Evolutionary conservation across 2,888 invertebrate species (phyloP).

Genomic region (Sclerodermus sp.): DNA sequence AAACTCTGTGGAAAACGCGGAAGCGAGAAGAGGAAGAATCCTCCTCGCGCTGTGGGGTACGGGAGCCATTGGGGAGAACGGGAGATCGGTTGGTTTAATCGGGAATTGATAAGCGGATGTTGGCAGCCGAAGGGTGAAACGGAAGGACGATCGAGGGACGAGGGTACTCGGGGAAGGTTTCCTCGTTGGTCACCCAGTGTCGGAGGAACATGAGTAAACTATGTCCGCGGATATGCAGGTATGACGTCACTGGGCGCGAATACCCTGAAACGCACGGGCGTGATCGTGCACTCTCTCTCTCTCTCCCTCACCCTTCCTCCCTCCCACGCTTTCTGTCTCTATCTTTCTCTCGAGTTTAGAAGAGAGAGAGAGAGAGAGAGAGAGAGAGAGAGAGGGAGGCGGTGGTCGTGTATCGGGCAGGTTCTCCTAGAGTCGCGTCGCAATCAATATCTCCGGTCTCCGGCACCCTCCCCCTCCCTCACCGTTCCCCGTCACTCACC

Average conservation of each 20-base stretch:
- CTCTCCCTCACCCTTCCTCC: not conserved
- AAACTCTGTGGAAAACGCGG: no score
- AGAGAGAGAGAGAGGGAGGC: constrained; percentile 18
- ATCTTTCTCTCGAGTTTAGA: constrained; percentile 10
- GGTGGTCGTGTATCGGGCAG: constrained; percentile 37
- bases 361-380: constrained; percentile 5
- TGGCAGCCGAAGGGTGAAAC: no score
- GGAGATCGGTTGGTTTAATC: no score
- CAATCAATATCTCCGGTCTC: constrained; percentile 39
- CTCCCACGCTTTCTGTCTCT: constrained; percentile 1
- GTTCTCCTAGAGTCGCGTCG: constrained; percentile 38
- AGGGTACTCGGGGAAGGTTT: no score
- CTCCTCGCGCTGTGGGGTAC: no score
- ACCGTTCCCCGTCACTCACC: constrained; percentile 46
- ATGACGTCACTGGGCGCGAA: constrained; percentile 3
- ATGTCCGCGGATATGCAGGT: not conserved
- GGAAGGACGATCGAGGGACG: no score
- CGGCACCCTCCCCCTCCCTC: constrained; percentile 4
- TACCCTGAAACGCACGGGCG: constrained; percentile 3
- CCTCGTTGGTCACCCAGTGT: no score
- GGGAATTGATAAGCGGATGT: no score
- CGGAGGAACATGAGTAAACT: no score
- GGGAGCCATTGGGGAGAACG: no score
- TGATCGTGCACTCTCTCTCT: constrained; percentile 6
- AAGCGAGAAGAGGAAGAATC: no score